Evolutionary conservation across 2,888 invertebrate species (phyloP).

Genomic region (Thymelicus sylvestris): DNA sequence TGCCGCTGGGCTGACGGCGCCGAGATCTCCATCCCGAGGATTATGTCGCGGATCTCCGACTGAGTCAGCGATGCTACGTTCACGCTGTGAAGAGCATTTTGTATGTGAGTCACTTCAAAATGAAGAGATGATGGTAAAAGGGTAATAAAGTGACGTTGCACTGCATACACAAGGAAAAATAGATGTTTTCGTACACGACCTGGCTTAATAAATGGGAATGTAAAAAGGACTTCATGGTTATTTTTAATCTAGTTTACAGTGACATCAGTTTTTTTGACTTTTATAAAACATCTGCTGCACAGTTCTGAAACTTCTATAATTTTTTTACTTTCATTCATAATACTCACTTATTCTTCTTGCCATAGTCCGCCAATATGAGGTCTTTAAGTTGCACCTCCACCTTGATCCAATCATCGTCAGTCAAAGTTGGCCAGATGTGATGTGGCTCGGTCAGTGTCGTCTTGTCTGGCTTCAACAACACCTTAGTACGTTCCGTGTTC

Average conservation of each 20-base stretch:
- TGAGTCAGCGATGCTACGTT: conserved; percentile 99
- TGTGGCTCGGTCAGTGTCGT: conserved; percentile 99
- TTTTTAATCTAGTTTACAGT: no score
- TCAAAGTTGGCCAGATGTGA: conserved; percentile 99
- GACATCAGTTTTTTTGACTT: no score
- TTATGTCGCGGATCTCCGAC: conserved; percentile 99
- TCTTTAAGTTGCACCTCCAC: conserved; percentile 99
- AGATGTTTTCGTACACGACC: no score
- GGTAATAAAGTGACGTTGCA: no score
- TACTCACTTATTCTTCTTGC: conserved; percentile 98
- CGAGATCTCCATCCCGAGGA: conserved; percentile 99
- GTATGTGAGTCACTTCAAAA: no score
- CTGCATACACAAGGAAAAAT: no score
- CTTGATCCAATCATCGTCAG: conserved; percentile 99
- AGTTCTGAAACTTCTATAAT: background rate
- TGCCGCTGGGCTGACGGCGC: conserved; percentile 99
- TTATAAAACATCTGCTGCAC: no score
- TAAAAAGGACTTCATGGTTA: no score
- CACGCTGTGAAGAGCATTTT: conserved; percentile 84
- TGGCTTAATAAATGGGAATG: no score
- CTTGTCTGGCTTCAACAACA: conserved; percentile 99
- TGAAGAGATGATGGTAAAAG: no score
- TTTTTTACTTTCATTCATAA: background rate
- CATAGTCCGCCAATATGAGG: conserved; percentile 99
- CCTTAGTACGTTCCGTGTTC: conserved; percentile 99